Evolutionary conservation across 2,888 invertebrate genomes (phyloP), one percentile per base, ranked within the genome.

Genomic region (Sinelater perroti): DNA sequence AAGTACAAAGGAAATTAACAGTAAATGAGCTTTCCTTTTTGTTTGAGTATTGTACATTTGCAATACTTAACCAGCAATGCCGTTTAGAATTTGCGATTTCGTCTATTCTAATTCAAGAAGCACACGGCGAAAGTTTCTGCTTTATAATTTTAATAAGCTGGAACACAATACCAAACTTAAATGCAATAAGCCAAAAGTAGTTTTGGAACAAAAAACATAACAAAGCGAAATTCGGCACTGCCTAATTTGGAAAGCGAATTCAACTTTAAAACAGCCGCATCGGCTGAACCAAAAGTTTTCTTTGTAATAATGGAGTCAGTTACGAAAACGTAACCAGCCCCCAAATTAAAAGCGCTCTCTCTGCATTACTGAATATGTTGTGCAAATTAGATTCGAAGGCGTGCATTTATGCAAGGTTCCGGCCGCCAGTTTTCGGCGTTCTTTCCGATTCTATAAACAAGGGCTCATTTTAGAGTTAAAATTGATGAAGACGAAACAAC

Each of bases 291-390:
- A 30, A 50, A 50, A 50, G 38, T 50, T 50, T 38, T 28, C 50
- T 50, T 50, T 50, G 50, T 50, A 50, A 50, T 50, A 50, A 50
- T 50, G 21, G 38, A 26, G 38, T 36, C 38, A 38, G 38, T 50
- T 36, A 50, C 38, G 38, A 38, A 50, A 50, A 38, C 50, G 30
- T 17, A 18, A 28, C 8, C 17, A 36, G 50, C 38, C 38, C 30
- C 18, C 26, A 49, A 50, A 38, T 36, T 38, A 50, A 44, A 44
- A 44, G 44, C 44, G 44, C 18, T 17, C 28, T 44, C 44, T 44
- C 18, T 44, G 30, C 30, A 44, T 44, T 30, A 44, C 17, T 13
- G 18, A 44, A 30, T 44, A 30, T 30, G 44, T 44, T 28, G 44
- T 18, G 40, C 11, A 44, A 44, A 44, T 44, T 44, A 8, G 44